A percentile compares a stretch with the other conserved stretches of the same genome.
These are phyloP conservation scores for Manis crassicaudata DNA, from an alignment of 2,797 vertebrate species.

Conservation along the genomic window DNA sequence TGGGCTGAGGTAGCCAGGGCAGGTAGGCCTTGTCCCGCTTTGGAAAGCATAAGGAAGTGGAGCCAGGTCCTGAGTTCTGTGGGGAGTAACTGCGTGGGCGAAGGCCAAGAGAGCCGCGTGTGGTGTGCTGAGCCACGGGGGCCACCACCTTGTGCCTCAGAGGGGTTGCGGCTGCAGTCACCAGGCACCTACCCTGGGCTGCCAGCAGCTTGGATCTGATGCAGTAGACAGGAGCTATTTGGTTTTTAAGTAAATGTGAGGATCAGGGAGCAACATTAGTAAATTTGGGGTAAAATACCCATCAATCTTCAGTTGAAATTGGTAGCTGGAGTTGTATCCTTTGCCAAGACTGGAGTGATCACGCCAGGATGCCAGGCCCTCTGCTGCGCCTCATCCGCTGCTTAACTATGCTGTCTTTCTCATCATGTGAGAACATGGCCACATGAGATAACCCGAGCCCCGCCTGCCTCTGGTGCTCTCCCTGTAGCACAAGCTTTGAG, in stretches of 20 bases:
- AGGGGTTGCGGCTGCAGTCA: not conserved
- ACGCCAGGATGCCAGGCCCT: not conserved
- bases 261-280: not conserved
- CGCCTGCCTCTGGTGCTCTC: not conserved
- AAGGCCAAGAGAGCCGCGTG: not conserved
- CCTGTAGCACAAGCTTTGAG: not conserved
- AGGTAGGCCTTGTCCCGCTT: not conserved
- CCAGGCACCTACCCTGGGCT: not conserved
- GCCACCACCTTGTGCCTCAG: not conserved
- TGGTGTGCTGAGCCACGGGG: not conserved
- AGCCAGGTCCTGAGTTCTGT: not conserved
- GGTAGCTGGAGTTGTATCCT: not conserved
- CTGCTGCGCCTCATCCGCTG: no score
- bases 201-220: not conserved
- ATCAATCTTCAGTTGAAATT: not conserved
- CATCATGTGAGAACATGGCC: not conserved
- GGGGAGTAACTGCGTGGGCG: not conserved
- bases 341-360: not conserved
- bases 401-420: not conserved
- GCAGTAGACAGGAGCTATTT: not conserved
- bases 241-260: not conserved
- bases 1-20: not conserved
- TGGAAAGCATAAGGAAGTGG: not conserved
- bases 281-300: not conserved
- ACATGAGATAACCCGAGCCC: not conserved